These are phyloP conservation scores for Murina feae DNA, from an alignment of 2,113 vertebrate genomes.

Conservation along the genomic window DNA sequence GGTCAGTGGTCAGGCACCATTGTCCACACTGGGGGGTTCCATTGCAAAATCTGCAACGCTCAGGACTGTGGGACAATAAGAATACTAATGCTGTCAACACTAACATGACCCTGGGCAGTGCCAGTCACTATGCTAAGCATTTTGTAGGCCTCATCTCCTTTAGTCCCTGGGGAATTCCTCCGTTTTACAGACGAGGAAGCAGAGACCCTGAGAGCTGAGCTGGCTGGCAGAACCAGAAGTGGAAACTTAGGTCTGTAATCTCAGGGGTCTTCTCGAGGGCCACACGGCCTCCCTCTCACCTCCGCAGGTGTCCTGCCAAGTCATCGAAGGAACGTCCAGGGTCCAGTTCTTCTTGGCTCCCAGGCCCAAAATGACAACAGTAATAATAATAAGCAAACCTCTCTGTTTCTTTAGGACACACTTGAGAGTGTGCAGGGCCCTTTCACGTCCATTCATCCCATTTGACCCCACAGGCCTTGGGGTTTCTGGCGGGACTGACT, in stretches of 20 bases:
- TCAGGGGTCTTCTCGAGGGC: not conserved
- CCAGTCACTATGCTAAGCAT: not conserved
- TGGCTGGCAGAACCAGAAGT: not conserved
- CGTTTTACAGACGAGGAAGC: not conserved
- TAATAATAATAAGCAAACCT: not conserved
- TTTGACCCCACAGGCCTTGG: rapidly evolving
- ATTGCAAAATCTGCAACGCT: not conserved
- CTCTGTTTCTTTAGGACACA: not conserved
- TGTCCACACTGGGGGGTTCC: not conserved
- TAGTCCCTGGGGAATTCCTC: not conserved
- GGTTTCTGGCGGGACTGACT: not conserved
- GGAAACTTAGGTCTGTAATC: not conserved
- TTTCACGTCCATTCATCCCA: not conserved
- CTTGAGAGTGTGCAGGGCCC: rapidly evolving
- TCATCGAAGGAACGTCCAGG: not conserved
- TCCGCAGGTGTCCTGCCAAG: not conserved
- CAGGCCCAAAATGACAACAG: not conserved
- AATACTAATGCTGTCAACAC: no score
- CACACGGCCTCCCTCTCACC: not conserved
- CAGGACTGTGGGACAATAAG: not conserved
- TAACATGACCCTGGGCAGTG: not conserved
- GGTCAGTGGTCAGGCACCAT: not conserved
- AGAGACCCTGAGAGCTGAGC: not conserved
- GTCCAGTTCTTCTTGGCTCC: not conserved
- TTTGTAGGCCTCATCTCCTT: not conserved